Evolutionary conservation across 2,113 vertebrate genomes (phyloP), one percentile per base, ranked within the genome.

Genomic region (Peucedramus taeniatus): DNA sequence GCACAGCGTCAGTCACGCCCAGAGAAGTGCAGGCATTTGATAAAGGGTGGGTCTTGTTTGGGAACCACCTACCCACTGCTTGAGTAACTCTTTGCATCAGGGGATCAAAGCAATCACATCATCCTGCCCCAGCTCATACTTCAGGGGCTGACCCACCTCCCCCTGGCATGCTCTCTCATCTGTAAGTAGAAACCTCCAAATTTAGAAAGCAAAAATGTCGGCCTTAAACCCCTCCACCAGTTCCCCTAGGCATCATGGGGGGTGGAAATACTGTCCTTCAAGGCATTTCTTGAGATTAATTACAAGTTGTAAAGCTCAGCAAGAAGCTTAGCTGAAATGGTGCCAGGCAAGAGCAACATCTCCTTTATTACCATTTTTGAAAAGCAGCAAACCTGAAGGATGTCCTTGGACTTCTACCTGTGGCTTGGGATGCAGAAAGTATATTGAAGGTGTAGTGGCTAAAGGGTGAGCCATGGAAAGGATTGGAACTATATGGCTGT

Each of bases 291-390:
- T 79, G 51, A 31, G 60, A 89, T 88, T 93, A 91, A 83, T 71
- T 83, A 49, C 60, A 84, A 64, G 71, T 65, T 90, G 80, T 64
- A 90, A 74, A 94, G 63, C 88, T 88, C 88, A 95, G 92, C 82
- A 88, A 81, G 83, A 75, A 76, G 68, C 72, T 87, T 20, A 56
- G 59, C 23, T 78, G 96, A 89, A 86, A 87, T 5, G 8, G n/a
- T 45, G 71, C 92, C 93, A 87, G 56, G 53, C 68, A 92, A 95
- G 33, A 74, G 33, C 68, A 71, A 74, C 83, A 88, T 57, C 44
- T 94, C 66, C 86, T 91, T 82, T 51, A 88, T 88, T 94, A 93
- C 1, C 1, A 63, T 22, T 5, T 19, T 21, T 75, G 72, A 90
- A 93, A 71, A 85, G 40, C n/a, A 80, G 65, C 37, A 79, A 91